A percentile compares a stretch with the other conserved stretches of the same genome.
These are phyloP conservation scores for Oligia latruncula DNA, from an alignment of 2,888 invertebrate genomes.

Conservation along the genomic window DNA sequence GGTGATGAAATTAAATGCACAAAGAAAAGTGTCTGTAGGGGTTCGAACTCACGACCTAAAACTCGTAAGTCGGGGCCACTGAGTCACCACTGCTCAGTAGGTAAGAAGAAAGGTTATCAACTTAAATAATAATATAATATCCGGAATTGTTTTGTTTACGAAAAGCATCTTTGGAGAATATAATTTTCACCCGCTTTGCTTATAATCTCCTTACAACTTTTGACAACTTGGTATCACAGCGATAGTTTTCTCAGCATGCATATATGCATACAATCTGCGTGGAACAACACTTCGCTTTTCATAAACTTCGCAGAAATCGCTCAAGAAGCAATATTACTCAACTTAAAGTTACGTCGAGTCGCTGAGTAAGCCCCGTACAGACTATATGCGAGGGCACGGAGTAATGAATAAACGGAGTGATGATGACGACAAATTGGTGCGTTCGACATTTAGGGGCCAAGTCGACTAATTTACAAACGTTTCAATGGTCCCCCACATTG, in stretches of 20 bases:
- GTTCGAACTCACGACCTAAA: no score
- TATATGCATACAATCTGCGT: constrained; percentile 43
- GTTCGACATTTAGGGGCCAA: not conserved
- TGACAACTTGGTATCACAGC: not conserved
- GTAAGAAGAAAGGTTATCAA: not conserved
- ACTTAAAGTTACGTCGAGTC: constrained; percentile 50
- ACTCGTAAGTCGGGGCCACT: no score
- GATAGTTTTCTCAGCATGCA: constrained; percentile 11
- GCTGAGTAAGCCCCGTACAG: constrained; percentile 43
- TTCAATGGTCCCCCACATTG: not conserved
- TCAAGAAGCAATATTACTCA: constrained; percentile 57
- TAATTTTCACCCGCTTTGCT: not conserved
- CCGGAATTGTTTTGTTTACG: not conserved
- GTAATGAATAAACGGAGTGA: constrained; percentile 19
- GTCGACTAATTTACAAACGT: not conserved
- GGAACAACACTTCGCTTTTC: constrained; percentile 37
- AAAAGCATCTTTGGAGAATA: not conserved
- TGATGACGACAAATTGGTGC: not conserved
- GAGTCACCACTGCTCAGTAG: not conserved
- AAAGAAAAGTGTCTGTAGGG: no score
- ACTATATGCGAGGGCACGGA: constrained; percentile 11
- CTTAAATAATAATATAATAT: not conserved
- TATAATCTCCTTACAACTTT: constrained; percentile 1
- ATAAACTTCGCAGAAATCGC: constrained; percentile 52
- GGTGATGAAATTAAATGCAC: not conserved